Base-by-base conservation (phyloP, 2,888 invertebrate genomes). In the Amblyteles armatorius region DNA sequence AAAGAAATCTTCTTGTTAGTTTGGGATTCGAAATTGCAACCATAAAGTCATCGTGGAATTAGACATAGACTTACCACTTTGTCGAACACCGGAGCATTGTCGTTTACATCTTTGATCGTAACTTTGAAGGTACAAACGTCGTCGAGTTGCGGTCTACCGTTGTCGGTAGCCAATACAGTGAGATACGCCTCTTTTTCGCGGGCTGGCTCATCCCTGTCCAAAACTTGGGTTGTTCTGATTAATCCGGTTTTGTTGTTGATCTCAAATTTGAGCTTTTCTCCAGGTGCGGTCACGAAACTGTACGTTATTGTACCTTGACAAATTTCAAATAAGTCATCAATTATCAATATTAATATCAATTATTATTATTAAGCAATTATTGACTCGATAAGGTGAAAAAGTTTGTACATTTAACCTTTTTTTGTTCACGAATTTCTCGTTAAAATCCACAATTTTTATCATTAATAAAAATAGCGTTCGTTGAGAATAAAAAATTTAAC, bases 101-200 rank as follows among this genome's bases (percentile, higher is more conserved):
- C 99, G 94, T 99, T 99, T 92, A 98, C 96, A 94, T 99, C 99
- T 91, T 96, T 96, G 87, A 99, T 97, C 86, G 96, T 96, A 79
- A 99, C 97, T 95, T 97, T 97, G 93, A 99, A 97, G 5, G 98
- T 98, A 94, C 99, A 99, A 79, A 98, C 97, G 91, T 98, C 98
- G 90, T 98, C 98, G 76, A 99, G 94, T 69, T 97, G 96, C 0
- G 98, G 98, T 88, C 96, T 96, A 0, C 99, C 99, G 93, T 98
- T 97, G 94, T 99, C 99, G 82, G 97, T 97, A 0, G 98, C 99
- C 93, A 98, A 96, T 7, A 99, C 97, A 48, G 98, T 98, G 72
- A 98, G 95, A 91, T 98, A 98, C 84, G 95, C 96, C 94, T 96
- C 98, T 94, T 96, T 98, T 94, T 96, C 97, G 91, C 97, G 95